A percentile compares a stretch with the other conserved stretches of the same genome.
Conservation (phyloP, 2,113 vertebrate genomes). For the Brevimyrus niger region DNA sequence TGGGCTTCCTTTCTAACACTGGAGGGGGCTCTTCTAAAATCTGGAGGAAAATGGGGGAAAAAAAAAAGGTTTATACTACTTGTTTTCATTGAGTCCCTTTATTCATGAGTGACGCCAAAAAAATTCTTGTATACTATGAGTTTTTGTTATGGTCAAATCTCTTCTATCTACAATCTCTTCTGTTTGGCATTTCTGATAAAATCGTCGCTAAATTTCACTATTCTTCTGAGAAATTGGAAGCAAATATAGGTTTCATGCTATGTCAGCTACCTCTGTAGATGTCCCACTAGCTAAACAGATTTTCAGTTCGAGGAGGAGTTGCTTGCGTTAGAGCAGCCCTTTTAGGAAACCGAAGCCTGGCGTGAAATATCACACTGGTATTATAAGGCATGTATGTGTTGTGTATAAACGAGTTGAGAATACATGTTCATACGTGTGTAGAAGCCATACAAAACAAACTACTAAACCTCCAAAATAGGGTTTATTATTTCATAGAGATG, state of each 20-base stretch:
- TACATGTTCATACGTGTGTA: not conserved
- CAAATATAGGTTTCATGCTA: not conserved
- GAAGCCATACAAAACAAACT: not conserved
- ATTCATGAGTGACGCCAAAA: not conserved
- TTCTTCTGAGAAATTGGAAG: not conserved
- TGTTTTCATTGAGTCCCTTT: not conserved
- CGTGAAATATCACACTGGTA: not conserved
- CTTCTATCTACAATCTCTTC: not conserved
- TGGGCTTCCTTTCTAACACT: slow-evolving; percentile 33
- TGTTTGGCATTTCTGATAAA: not conserved
- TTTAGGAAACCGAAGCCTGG: not conserved
- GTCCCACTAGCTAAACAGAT: not conserved
- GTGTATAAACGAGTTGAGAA: not conserved
- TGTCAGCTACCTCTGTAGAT: not conserved
- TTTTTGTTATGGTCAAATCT: not conserved
- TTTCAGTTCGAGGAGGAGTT: not conserved
- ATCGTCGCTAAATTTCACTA: not conserved
- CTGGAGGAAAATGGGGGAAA: slow-evolving; percentile 20
- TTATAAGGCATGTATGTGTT: not conserved
- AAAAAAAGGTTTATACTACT: no score
- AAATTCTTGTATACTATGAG: not conserved
- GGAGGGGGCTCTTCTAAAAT: slow-evolving; percentile 30
- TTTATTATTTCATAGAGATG: not conserved
- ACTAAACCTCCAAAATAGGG: not conserved
- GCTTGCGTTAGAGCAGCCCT: not conserved